A percentile compares a stretch with the other conserved stretches of the same genome.
Evolutionary conservation across 1,140 invertebrate genomes (phyloP).

Genomic region (Oryctes rhinoceros): DNA sequence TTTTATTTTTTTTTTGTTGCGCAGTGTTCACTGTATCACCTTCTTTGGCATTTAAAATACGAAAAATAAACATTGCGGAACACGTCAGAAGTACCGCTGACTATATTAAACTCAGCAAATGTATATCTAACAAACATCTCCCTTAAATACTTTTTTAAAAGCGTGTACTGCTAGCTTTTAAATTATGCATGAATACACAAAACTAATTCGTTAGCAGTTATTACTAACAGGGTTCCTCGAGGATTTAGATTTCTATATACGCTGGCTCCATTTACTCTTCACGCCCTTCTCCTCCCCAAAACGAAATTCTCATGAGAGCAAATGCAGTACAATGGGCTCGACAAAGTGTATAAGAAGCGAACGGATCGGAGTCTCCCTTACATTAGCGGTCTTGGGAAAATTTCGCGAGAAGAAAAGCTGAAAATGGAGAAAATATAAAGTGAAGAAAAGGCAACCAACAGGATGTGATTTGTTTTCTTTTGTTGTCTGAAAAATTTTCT

Average conservation of each 20-base stretch:
- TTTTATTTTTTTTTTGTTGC: no score
- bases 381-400: background rate
- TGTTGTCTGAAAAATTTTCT: slow-evolving; percentile 32
- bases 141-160: no score
- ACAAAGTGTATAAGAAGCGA: slow-evolving; percentile 5
- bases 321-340: slow-evolving; percentile 26
- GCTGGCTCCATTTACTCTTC: background rate
- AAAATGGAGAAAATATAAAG: slow-evolving; percentile 21
- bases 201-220: background rate
- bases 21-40: no score
- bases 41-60: no score
- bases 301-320: slow-evolving; percentile 7
- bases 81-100: no score
- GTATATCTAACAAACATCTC: no score
- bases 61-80: no score
- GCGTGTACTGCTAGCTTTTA: no score
- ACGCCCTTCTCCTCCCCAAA: background rate
- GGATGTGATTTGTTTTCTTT: slow-evolving; percentile 34
- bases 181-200: no score
- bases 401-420: slow-evolving; percentile 1
- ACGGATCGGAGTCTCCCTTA: background rate
- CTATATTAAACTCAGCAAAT: no score
- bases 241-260: background rate
- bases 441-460: slow-evolving; percentile 21
- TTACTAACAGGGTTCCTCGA: background rate